Evolutionary conservation across 2,888 invertebrate species (phyloP).

Genomic region (Nephrotoma appendiculata): DNA sequence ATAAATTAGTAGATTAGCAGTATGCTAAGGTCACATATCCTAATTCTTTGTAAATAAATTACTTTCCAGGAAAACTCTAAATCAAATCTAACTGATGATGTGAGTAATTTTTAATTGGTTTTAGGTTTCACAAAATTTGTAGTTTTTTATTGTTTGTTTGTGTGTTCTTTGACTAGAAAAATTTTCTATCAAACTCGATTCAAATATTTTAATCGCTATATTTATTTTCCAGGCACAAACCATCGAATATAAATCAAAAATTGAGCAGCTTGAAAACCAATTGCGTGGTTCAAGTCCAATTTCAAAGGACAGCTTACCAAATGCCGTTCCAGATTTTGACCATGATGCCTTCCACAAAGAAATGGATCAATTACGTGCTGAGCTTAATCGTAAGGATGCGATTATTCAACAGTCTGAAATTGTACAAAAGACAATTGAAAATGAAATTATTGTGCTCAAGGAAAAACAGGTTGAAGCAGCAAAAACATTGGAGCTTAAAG

Average conservation of each 20-base stretch:
- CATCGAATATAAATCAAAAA: constrained; percentile 29
- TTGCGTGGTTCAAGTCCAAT: constrained; percentile 13
- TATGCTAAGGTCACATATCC: not conserved
- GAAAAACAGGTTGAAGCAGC: constrained; percentile 4
- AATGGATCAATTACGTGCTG: not conserved
- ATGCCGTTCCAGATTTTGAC: not conserved
- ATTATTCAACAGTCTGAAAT: constrained; percentile 12
- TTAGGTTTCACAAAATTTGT: not conserved
- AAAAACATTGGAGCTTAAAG: constrained; percentile 5
- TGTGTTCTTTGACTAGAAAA: not conserved
- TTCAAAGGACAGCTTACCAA: not conserved
- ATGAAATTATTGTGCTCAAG: constrained; percentile 7
- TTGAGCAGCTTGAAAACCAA: constrained; percentile 25
- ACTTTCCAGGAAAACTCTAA: not conserved
- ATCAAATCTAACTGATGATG: not conserved
- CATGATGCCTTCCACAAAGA: not conserved
- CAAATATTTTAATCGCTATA: not conserved
- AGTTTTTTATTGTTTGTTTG: not conserved
- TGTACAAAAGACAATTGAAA: constrained; percentile 19
- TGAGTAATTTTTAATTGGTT: not conserved
- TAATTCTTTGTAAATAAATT: not conserved
- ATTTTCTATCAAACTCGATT: not conserved
- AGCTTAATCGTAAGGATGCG: not conserved
- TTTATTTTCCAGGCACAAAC: constrained; percentile 21
- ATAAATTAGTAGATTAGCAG: not conserved